Base-by-base conservation (phyloP, 2,113 vertebrate genomes). In the Gadus macrocephalus region DNA sequence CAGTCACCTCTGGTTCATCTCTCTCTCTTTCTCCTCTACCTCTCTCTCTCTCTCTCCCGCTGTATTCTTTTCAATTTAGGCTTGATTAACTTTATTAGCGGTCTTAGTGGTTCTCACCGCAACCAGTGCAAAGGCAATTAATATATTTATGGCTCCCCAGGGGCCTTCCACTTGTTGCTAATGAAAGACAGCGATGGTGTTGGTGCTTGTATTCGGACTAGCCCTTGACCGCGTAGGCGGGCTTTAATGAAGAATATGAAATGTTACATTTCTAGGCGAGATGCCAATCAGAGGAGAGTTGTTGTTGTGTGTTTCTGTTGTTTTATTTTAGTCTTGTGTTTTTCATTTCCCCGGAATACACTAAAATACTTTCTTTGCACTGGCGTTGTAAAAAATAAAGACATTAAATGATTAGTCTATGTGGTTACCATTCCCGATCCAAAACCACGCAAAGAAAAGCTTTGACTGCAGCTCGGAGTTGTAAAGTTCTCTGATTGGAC, bases 101-200 rank as follows among this genome's bases (percentile, higher is more conserved):
- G 65, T 80, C 76, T 70, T 74, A 66, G 68, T 69, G 75, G 71
- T 74, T 75, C 71, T 76, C 79, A 73, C 77, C 68, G 55, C 28
- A 35, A 35, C 15, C 67, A 42, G 35, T 59, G 15, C 69, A 72
- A 70, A 75, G 70, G 38, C 42, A 72, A 69, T 81, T 80, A 77
- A 82, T 85, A 73, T 78, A 38, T 74, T 80, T n/a, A 49, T 70
- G 20, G 70, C 38, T 53, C 64, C 70, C 68, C 35, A 20, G 38
- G 66, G 42, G 42, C 42, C 42, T 49, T 49, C 8, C 42, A 49
- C 42, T 49, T 49, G 42, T 49, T 49, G 7, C 42, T 49, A 9
- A 49, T 49, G 42, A 49, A 25, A 65, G 5, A 25, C 71, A 68
- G 38, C 56, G 25, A 27, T n/a, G 11, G 12, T 56, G 49, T 15